Evolutionary conservation across 1,140 invertebrate genomes (phyloP), one percentile per base, ranked within the genome.

Genomic region (Vanessa tameamea): DNA sequence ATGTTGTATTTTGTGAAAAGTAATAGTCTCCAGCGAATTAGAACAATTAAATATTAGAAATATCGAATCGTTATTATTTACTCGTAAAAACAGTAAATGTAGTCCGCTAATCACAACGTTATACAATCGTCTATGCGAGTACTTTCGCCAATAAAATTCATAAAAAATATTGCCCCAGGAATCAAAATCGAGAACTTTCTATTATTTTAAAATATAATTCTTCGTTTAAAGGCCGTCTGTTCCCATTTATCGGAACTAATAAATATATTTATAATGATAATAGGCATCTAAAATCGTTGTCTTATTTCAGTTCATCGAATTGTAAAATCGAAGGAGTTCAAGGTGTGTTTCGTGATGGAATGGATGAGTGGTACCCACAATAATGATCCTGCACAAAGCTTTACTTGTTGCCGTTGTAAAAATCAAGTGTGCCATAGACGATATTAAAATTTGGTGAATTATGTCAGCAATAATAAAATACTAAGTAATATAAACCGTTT

Each of bases 101-200:
- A 63, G 65, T 64, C 37, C 47, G 48, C 72, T 53, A 73, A 74
- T 74, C 48, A 69, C 59, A 64, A 64, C 26, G 31, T 66, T 23
- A 68, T 73, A 68, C 53, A 73, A 48, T 37, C 16, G 14, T 14
- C 23, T 20, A 48, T 69, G 13, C 11, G 20, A 20, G 61, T 70
- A 70, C 67, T 72, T 72, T 75, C 73, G 47, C 51, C 59, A 59
- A 66, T 65, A 75, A 75, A 75, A 70, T 66, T 43, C 23, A 48
- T n/a, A 64, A 61, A 51, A 31, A 61, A 61, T 61, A 61, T 61
- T 61, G 57, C 26, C 57, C 13, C 26, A 61, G 26, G 57, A 43
- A 61, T 8, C 7, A 37, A 37, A 61, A 37, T 37, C 16, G 7
- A 61, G 23, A 37, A 26, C 57, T 31, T 61, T 61, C 57, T 31